A percentile compares a stretch with the other conserved stretches of the same genome.
Evolutionary conservation across 2,797 vertebrate species (phyloP).

Genomic region (Synanceia verrucosa): DNA sequence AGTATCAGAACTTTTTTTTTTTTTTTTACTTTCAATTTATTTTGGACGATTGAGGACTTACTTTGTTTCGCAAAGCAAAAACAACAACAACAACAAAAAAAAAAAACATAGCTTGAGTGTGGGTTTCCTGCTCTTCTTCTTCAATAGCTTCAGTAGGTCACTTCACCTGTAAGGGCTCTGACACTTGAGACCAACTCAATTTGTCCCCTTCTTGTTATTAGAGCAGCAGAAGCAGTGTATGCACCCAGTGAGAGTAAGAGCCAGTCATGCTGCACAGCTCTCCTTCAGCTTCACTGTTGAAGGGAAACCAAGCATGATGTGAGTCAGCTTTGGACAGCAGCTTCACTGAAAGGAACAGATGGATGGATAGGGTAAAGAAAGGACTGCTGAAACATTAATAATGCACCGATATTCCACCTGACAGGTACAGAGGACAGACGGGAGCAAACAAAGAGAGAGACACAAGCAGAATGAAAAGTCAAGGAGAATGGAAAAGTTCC

Average conservation of each 20-base stretch:
- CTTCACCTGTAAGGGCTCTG: constrained; percentile 12
- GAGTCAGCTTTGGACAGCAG: constrained; percentile 6
- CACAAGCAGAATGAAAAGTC: constrained; percentile 38
- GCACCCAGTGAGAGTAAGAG: constrained; percentile 20
- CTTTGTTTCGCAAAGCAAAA: not conserved
- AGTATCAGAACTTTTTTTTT: no score
- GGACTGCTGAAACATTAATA: constrained; percentile 65
- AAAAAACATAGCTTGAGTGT: not conserved
- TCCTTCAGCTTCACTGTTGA: constrained; percentile 24
- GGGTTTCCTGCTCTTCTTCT: not conserved
- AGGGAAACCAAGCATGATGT: constrained; percentile 53
- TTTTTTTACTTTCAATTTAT: not conserved
- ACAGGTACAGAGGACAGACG: constrained; percentile 23
- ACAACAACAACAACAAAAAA: not conserved
- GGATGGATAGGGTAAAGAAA: constrained; percentile 57
- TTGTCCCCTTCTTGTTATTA: constrained; percentile 36
- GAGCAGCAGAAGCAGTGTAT: constrained; percentile 13
- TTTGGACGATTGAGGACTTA: not conserved
- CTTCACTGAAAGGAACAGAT: constrained; percentile 28
- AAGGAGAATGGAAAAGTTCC: constrained; percentile 21
- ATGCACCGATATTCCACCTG: constrained; percentile 75
- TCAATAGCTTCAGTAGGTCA: not conserved
- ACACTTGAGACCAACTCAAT: constrained; percentile 56
- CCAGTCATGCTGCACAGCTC: constrained; percentile 22
- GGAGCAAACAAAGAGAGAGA: constrained; percentile 11